Conservation (phyloP, 64 coral and sea anemone genomes). For the Acropora yongei region DNA sequence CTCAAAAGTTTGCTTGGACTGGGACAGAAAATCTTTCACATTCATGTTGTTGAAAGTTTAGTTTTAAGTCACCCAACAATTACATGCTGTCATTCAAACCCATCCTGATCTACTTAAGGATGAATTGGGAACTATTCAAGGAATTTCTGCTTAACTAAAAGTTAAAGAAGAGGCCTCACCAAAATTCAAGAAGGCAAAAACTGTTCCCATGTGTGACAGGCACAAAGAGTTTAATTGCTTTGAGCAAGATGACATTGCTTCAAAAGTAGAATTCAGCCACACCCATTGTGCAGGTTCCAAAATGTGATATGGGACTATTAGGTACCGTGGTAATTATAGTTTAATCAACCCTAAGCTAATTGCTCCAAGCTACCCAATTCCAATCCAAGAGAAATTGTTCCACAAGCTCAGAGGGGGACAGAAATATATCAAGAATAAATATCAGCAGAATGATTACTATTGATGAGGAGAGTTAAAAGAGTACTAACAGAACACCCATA, state of each 20-base stretch:
- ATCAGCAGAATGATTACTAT: no score
- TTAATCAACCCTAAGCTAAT: slow-evolving; percentile 42
- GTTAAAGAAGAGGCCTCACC: neutral
- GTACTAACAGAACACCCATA: neutral
- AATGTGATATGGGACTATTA: neutral
- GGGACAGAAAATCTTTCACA: no score
- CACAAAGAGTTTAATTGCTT: neutral
- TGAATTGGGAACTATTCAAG: neutral
- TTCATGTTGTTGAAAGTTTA: no score
- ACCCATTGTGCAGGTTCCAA: slow-evolving; percentile 2
- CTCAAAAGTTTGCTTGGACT: neutral
- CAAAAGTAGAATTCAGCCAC: neutral
- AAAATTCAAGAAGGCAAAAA: neutral
- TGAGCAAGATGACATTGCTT: neutral
- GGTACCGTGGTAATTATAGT: slow-evolving; percentile 1
- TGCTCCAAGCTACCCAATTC: slow-evolving; percentile 3
- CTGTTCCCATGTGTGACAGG: neutral
- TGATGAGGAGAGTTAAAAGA: no score
- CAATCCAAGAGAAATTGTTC: slow-evolving; percentile 4
- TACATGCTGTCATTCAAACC: neutral
- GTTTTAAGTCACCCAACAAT: neutral
- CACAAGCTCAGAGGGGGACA: neutral
- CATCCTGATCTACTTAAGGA: neutral
- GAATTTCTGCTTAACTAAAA: neutral
- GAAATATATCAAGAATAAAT: neutral